These are phyloP conservation scores for Achlya flavicornis DNA, from an alignment of 2,888 invertebrate genomes.

Conservation along the genomic window DNA sequence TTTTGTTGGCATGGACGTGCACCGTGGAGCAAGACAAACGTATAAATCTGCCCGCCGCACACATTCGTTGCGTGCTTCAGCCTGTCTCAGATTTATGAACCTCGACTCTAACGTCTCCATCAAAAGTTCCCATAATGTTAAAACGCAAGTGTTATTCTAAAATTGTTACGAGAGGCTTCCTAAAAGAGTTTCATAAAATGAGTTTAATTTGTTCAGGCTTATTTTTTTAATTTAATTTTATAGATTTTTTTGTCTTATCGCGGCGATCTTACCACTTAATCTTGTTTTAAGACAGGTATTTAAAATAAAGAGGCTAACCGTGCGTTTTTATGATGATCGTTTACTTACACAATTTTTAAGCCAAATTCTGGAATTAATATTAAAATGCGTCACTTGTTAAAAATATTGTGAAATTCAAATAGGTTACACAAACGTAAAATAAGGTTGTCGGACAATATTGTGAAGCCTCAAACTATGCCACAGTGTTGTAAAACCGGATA, in stretches of 20 bases:
- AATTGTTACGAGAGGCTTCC: conserved; percentile 27
- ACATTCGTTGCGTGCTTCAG: conserved; percentile 66
- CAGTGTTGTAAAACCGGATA: conserved; percentile 34
- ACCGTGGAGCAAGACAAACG: conserved; percentile 57
- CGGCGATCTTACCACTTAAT: neutral
- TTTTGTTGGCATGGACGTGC: conserved; percentile 56
- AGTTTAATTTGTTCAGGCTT: conserved; percentile 7
- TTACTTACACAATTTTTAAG: neutral
- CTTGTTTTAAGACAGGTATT: neutral
- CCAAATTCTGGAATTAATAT: neutral
- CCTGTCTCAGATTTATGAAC: conserved; percentile 62
- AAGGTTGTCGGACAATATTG: neutral
- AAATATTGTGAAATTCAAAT: neutral
- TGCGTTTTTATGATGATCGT: neutral
- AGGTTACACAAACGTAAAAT: neutral
- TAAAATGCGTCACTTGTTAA: neutral
- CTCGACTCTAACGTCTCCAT: conserved; percentile 55
- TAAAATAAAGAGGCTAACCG: neutral
- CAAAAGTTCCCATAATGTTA: conserved; percentile 50
- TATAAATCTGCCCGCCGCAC: conserved; percentile 66
- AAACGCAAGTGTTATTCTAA: conserved; percentile 22
- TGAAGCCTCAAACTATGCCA: conserved; percentile 31
- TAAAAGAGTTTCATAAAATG: conserved; percentile 18
- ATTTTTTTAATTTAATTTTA: neutral
- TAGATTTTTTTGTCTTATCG: conserved; percentile 3